Conservation (phyloP, 2,888 invertebrate genomes). For the Anticlea derivata region DNA sequence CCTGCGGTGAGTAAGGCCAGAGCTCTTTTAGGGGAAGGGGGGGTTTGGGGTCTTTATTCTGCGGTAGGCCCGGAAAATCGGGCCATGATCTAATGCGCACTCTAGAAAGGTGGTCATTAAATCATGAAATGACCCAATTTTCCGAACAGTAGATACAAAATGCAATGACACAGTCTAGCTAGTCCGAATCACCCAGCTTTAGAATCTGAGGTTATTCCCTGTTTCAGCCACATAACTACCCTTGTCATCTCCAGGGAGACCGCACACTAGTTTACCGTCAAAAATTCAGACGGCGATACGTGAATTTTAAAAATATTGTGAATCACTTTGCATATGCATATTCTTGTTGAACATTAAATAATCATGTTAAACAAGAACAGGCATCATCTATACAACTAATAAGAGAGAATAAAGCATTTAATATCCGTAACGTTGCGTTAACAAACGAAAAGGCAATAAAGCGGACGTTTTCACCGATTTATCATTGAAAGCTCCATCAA, state of each 20-base stretch:
- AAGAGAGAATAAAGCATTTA: constrained; percentile 17
- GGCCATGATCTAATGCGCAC: too few species aligned
- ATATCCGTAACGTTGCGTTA: constrained; percentile 25
- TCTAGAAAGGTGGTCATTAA: too few species aligned
- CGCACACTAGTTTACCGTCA: constrained; percentile 16
- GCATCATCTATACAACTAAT: neutral
- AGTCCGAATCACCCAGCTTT: neutral
- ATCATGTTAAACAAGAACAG: too few species aligned
- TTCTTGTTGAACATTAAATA: too few species aligned
- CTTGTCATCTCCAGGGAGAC: constrained; percentile 11
- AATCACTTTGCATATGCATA: too few species aligned
- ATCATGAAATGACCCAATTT: too few species aligned
- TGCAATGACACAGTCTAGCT: neutral
- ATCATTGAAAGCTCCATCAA: constrained; percentile 8
- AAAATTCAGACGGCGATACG: constrained; percentile 16
- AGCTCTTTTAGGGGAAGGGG: too few species aligned
- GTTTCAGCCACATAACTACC: constrained; percentile 8
- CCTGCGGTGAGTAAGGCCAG: too few species aligned
- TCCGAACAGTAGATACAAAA: neutral
- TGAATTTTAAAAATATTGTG: too few species aligned
- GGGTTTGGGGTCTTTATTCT: too few species aligned
- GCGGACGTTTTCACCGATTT: constrained; percentile 17
- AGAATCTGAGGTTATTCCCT: constrained; percentile 8
- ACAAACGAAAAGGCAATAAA: constrained; percentile 23
- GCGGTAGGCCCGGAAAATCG: too few species aligned